Evolutionary conservation across 2,888 invertebrate species (phyloP).

Genomic region (Eudasyphora cyanicolor): DNA sequence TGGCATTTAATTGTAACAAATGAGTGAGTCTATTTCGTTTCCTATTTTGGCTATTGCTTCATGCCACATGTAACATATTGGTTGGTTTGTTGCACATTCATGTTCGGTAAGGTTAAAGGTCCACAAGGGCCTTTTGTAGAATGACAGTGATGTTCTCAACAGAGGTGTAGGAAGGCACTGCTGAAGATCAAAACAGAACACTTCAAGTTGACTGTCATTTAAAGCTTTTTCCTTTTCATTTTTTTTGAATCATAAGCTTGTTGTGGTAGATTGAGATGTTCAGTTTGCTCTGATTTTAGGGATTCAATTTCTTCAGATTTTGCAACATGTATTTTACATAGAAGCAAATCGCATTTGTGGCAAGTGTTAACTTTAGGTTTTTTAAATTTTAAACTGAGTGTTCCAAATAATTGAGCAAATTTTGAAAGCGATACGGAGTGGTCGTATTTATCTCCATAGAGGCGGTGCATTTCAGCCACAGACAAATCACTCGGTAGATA

Average conservation of each 20-base stretch:
- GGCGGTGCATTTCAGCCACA: constrained; percentile 48
- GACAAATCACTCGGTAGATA: constrained; percentile 55
- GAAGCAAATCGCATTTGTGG: too few relatives aligned
- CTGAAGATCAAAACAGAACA: too few relatives aligned
- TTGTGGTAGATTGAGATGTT: too few relatives aligned
- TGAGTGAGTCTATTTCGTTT: constrained; percentile 41
- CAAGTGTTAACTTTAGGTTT: constrained; percentile 31
- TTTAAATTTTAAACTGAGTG: constrained; percentile 63
- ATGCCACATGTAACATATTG: constrained; percentile 53
- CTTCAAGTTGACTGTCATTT: constrained; percentile 1
- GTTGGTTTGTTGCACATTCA: constrained; percentile 19
- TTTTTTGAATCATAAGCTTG: constrained; percentile 36
- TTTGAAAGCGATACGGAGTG: constrained; percentile 53
- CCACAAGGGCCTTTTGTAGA: constrained; percentile 43
- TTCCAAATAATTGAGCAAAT: constrained; percentile 57
- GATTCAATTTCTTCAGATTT: too few relatives aligned
- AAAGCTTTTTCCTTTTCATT: constrained; percentile 50
- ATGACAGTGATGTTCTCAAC: constrained; percentile 8
- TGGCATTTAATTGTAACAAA: constrained; percentile 15
- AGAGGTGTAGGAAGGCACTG: not conserved
- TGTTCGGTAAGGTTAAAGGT: constrained; percentile 51
- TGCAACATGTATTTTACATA: too few relatives aligned
- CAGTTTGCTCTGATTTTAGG: too few relatives aligned
- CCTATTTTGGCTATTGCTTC: too few relatives aligned
- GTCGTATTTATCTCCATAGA: constrained; percentile 50